Conservation (phyloP, 2,113 vertebrate species). For the Eira barbara region DNA sequence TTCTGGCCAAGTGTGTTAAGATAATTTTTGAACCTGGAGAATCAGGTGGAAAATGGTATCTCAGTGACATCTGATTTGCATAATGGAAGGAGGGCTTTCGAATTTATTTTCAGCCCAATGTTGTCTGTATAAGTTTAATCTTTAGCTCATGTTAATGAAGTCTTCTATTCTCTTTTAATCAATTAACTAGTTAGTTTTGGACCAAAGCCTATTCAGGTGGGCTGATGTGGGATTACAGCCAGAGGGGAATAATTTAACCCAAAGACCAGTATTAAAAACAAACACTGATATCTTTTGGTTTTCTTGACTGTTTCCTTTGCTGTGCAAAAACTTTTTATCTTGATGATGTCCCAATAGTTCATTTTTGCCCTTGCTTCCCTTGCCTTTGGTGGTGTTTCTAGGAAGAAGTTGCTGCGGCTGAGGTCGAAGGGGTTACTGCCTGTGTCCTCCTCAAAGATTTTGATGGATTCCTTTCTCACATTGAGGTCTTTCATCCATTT, state of each 20-base stretch:
- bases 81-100: not conserved
- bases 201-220: not conserved
- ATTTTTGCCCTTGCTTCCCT: too few relatives aligned
- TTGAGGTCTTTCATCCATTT: too few relatives aligned
- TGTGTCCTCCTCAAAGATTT: too few relatives aligned
- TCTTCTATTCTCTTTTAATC: not conserved
- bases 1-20: not conserved
- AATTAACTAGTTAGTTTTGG: not conserved
- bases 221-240: not conserved
- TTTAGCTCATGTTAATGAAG: constrained; percentile 7
- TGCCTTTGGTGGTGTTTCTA: too few relatives aligned
- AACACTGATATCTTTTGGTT: not conserved
- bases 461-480: too few relatives aligned
- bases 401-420: too few relatives aligned
- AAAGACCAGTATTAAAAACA: not conserved
- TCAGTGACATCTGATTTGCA: not conserved
- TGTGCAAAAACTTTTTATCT: too few relatives aligned
- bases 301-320: too few relatives aligned
- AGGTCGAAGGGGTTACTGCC: too few relatives aligned
- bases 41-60: not conserved
- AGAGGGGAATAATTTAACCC: not conserved
- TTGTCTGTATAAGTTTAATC: not conserved
- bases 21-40: not conserved
- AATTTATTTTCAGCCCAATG: not conserved
- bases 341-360: too few relatives aligned